Base-by-base conservation (phyloP, 2,888 invertebrate genomes). In the Crematogaster levior region DNA sequence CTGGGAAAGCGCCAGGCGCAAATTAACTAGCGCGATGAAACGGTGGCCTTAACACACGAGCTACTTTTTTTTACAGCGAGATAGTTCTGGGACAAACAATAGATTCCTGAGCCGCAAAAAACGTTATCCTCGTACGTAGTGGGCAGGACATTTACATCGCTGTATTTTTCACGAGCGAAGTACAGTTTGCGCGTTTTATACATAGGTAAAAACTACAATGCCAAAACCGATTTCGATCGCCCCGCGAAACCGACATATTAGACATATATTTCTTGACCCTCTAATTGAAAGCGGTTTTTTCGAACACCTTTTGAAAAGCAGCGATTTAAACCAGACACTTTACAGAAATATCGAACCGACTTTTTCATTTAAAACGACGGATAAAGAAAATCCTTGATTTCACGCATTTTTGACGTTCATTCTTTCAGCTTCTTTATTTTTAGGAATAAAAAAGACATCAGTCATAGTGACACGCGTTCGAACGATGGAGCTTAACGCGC, bases 41-140 rank as follows among this genome's bases (percentile, higher is more conserved):
- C 34, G 58, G 43, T 12, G 18, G 15, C 56, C 30, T 56, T 65
- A 15, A 56, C 18, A 34, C 46, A 21, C 34, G 21, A 46, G 34
- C 18, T 48, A 15, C 37, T 61, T 56, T 68, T 24, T 79, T 79
- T 58, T n/a, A 43, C 56, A 24, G 5, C 43, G 30, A 10, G 40
- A 68, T 56, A 79, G 68, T 79, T 79, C 27, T 43, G 70, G 43
- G 34, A 70, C 77, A 68, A 56, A 68, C 56, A 58, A 79, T 46
- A 79, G 34, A 79, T 79, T 79, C n/a, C 77, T 79, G 43, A n/a
- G 40, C 56, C 70, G 70, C 43, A 68, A 79, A 79, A 68, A 68
- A 56, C 51, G 48, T 51, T 75, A 75, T 75, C 15, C 77, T 56
- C 68, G 53, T 70, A 68, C 30, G 40, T 53, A 43, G 34, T 56